Evolutionary conservation across 2,888 invertebrate species (phyloP).

Genomic region (Theretra japonica): DNA sequence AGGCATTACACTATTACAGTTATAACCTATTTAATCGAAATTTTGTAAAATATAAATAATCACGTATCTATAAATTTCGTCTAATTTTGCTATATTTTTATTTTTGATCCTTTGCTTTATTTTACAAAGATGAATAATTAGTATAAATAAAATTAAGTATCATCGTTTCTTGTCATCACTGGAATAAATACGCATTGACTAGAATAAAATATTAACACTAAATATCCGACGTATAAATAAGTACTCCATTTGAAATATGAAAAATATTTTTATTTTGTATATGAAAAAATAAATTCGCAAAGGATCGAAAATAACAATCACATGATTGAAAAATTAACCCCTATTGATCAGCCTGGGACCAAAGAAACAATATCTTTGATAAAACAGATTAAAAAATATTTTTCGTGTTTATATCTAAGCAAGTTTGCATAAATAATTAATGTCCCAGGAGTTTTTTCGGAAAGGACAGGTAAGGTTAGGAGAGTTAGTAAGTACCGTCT

Average conservation of each 20-base stretch:
- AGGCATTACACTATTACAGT: neutral
- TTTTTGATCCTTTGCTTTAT: neutral
- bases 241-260: too few relatives aligned
- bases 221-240: too few relatives aligned
- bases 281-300: neutral
- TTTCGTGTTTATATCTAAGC: too few relatives aligned
- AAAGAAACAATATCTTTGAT: neutral
- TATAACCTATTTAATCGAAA: conserved; percentile 5
- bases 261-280: neutral
- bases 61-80: neutral
- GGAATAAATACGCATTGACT: too few relatives aligned
- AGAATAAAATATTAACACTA: too few relatives aligned
- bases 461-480: neutral
- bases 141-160: too few relatives aligned
- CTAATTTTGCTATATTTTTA: neutral
- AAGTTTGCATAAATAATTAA: neutral
- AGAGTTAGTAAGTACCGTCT: conserved; percentile 67
- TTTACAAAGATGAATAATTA: neutral
- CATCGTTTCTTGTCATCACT: too few relatives aligned
- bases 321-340: neutral
- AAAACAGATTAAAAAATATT: neutral
- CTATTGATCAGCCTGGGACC: neutral
- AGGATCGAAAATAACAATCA: neutral
- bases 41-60: conserved; percentile 8
- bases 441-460: neutral